These are phyloP conservation scores for Neolamprologus multifasciatus DNA, from an alignment of 2,797 vertebrate species.

Conservation along the genomic window DNA sequence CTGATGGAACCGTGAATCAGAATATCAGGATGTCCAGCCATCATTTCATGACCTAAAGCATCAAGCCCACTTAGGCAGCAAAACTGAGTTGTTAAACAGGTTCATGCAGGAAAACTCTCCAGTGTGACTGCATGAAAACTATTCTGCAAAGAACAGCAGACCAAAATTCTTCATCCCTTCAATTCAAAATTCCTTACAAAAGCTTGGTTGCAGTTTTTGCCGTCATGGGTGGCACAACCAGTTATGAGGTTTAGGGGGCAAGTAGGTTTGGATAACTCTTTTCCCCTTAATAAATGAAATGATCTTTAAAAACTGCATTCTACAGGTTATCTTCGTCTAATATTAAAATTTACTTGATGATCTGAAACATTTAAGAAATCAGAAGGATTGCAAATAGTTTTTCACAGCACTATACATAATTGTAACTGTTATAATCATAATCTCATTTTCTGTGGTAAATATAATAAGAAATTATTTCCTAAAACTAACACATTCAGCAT, in stretches of 20 bases:
- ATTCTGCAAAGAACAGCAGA: neutral
- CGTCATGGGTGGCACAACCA: neutral
- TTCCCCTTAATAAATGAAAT: neutral
- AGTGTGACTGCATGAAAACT: neutral
- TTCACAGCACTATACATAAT: accelerated
- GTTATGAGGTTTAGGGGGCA: neutral
- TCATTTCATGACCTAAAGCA: neutral
- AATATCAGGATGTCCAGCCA: neutral
- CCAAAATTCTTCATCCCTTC: neutral
- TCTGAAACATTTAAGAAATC: neutral
- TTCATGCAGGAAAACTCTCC: neutral
- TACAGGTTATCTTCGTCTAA: neutral
- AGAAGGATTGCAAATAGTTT: neutral
- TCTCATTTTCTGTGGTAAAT: neutral
- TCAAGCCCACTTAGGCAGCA: neutral
- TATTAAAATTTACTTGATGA: neutral
- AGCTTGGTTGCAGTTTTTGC: neutral
- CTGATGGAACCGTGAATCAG: neutral
- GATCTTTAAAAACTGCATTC: neutral
- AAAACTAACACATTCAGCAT: neutral
- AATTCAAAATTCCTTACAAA: neutral
- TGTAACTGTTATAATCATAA: accelerated
- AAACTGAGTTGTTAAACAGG: neutral
- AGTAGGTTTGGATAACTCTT: neutral
- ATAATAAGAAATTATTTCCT: neutral